Conservation (phyloP, 2,797 vertebrate genomes). For the Catostomus latipinnis region DNA sequence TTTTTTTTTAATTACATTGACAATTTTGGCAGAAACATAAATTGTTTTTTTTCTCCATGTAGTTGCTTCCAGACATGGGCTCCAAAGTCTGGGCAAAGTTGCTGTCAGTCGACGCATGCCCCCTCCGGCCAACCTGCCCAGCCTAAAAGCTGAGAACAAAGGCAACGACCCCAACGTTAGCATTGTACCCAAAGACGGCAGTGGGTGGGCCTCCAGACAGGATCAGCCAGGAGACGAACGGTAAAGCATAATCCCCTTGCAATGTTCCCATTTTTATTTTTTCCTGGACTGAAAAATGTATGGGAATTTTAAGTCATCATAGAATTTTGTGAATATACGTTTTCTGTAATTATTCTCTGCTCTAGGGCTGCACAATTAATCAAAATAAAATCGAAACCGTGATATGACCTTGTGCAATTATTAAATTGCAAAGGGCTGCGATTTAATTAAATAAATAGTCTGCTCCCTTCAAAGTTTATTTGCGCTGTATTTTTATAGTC, state of each 20-base stretch:
- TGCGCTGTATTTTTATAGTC: too few species aligned
- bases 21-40: not conserved
- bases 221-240: constrained; percentile 93
- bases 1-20: not conserved
- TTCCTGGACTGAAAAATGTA: too few species aligned
- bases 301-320: too few species aligned
- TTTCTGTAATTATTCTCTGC: too few species aligned
- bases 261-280: not conserved
- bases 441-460: too few species aligned
- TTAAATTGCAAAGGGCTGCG: too few species aligned
- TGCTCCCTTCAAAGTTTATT: too few species aligned
- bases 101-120: constrained; percentile 97
- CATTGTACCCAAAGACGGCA: constrained; percentile 97
- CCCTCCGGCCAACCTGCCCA: constrained; percentile 96
- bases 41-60: not conserved
- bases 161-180: constrained; percentile 99
- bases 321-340: too few species aligned
- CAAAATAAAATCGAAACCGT: too few species aligned
- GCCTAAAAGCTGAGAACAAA: constrained; percentile 99
- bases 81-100: constrained; percentile 99
- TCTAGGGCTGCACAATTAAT: too few species aligned
- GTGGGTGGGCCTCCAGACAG: constrained; percentile 95
- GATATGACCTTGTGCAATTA: too few species aligned
- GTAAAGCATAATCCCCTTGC: constrained; percentile 64
- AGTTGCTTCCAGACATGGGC: constrained; percentile 99